Conservation (phyloP, 2,888 invertebrate genomes). For the Spilarctia lutea region DNA sequence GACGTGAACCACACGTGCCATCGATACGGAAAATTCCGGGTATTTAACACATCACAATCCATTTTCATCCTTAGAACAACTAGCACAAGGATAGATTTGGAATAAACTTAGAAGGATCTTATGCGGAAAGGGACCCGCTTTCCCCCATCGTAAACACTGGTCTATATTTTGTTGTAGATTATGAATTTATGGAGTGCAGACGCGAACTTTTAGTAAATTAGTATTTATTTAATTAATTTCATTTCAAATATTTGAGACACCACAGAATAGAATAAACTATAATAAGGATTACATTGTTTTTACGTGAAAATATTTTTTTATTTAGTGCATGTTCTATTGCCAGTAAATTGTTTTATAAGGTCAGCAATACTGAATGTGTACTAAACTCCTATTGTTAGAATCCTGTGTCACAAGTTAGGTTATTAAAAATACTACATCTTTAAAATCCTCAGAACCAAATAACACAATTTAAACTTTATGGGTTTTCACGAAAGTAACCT, state of each 20-base stretch:
- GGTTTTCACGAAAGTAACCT: too few relatives aligned
- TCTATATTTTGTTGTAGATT: slow-evolving; percentile 73
- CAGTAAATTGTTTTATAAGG: too few relatives aligned
- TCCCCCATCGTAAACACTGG: slow-evolving; percentile 82
- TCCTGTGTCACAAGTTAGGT: too few relatives aligned
- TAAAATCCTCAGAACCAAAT: too few relatives aligned
- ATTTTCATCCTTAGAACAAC: slow-evolving; percentile 36
- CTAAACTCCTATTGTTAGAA: too few relatives aligned
- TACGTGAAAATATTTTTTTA: neutral
- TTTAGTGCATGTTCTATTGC: neutral
- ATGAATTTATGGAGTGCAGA: slow-evolving; percentile 30
- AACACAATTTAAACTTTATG: too few relatives aligned
- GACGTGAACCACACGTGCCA: slow-evolving; percentile 82
- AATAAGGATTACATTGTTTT: neutral
- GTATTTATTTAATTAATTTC: neutral
- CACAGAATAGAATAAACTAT: neutral
- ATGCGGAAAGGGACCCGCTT: slow-evolving; percentile 73
- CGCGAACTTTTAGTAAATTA: neutral
- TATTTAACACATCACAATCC: slow-evolving; percentile 32
- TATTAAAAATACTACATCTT: too few relatives aligned
- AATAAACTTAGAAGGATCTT: slow-evolving; percentile 58
- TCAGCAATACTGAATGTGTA: too few relatives aligned
- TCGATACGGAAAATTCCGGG: slow-evolving; percentile 77
- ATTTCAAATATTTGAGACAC: neutral
- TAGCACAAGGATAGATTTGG: slow-evolving; percentile 53